Percentiles rank a stretch among this genome's conserved stretches.
These are phyloP conservation scores for Eolophus roseicapilla DNA, from an alignment of 2,113 vertebrate genomes.

Conservation along the genomic window DNA sequence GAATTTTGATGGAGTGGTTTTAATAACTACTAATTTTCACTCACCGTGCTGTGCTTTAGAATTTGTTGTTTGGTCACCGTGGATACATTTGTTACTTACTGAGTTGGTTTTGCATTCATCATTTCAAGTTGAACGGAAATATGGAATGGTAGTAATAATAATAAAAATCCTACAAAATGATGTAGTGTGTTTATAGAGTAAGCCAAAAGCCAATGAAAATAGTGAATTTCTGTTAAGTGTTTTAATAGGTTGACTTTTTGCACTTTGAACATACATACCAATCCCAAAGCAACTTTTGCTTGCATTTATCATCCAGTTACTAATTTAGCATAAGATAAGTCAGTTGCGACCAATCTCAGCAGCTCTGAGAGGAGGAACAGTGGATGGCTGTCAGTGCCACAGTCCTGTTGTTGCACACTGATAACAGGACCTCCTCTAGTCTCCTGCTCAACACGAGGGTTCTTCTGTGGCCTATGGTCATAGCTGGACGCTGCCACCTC, in stretches of 20 bases:
- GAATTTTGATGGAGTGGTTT: conserved; percentile 50
- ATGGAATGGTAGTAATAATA: neutral
- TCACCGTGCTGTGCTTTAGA: conserved; percentile 39
- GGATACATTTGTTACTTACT: conserved; percentile 65
- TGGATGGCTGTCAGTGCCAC: neutral
- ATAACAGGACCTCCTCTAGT: neutral
- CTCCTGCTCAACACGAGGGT: neutral
- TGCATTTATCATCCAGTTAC: neutral
- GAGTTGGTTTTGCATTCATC: conserved; percentile 53
- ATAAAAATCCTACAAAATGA: conserved; percentile 11
- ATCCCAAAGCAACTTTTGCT: neutral
- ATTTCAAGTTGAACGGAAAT: conserved; percentile 37
- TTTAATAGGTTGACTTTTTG: neutral
- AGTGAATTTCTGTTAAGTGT: conserved; percentile 10
- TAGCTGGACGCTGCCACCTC: neutral
- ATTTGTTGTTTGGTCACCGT: conserved; percentile 57
- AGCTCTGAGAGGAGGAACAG: neutral
- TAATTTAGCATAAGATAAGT: conserved; percentile 25
- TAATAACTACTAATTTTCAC: conserved; percentile 50
- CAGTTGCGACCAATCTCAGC: neutral
- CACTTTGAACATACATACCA: neutral
- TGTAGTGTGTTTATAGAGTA: neutral
- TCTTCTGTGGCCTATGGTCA: neutral
- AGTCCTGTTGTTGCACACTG: neutral
- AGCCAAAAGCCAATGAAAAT: conserved; percentile 39